Evolutionary conservation across 92 coral and sea anemone species (phyloP), one percentile per base, ranked within the genome.

Genomic region (Virgularia gustaviana): DNA sequence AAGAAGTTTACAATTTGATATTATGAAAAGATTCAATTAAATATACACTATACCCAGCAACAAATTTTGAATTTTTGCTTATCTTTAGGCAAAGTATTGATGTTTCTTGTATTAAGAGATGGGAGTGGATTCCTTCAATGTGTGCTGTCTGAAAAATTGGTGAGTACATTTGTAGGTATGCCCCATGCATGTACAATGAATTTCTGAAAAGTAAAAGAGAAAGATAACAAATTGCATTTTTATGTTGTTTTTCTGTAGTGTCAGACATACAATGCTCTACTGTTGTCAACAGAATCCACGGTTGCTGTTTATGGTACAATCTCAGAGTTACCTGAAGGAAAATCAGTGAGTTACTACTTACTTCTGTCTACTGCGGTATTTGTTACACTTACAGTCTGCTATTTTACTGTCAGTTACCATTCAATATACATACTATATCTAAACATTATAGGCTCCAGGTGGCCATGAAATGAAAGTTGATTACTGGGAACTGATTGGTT

Each of bases 391-490:
- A n/a, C n/a, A n/a, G n/a, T n/a, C n/a, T n/a, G n/a, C n/a, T n/a
- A n/a, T n/a, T n/a, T n/a, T n/a, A n/a, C n/a, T n/a, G n/a, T n/a
- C n/a, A n/a, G n/a, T n/a, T n/a, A n/a, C n/a, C n/a, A n/a, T n/a
- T n/a, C n/a, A n/a, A n/a, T n/a, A n/a, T n/a, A n/a, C n/a, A n/a
- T n/a, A n/a, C n/a, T n/a, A n/a, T n/a, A n/a, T n/a, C n/a, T 24
- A 27, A n/a, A 20, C 29, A 49, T 29, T 11, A 79, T 76, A 94
- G 99, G 99, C 99, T 31, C 99, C 99, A 23, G 99, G 99, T 51
- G 99, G 99, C 16, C 99, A 94, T 82, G 99, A 94, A 77, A 94
- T 94, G 96, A 85, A 86, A 61, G 99, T 89, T 63, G 99, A 94
- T 77, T 94, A 54, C 89, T 94, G 99, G 99, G 85, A 89, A 80